phyloP scores from a whole-genome alignment of 2,113 vertebrate genomes.

The Boleophthalmus pectinirostris region DNA sequence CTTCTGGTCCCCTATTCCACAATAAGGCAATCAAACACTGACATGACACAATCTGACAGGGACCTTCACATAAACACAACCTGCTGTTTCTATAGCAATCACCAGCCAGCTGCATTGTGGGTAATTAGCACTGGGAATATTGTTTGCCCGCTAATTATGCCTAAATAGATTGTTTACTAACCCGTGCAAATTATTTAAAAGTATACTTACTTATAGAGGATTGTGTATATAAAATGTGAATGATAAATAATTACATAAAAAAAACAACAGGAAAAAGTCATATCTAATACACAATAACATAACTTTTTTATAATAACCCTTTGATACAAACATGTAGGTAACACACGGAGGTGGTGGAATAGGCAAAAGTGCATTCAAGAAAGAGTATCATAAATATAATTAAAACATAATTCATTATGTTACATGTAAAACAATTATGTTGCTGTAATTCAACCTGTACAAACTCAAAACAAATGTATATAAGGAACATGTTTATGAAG shows the following conservation, averaged over 20 bases:
- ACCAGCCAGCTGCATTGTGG: background rate
- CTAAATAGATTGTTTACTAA: slow-evolving; percentile 15
- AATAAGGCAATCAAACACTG: slow-evolving; percentile 19
- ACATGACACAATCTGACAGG: slow-evolving; percentile 22
- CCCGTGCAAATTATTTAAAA: background rate
- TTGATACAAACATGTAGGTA: too few relatives aligned
- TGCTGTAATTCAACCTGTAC: background rate
- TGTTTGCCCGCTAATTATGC: slow-evolving; percentile 31
- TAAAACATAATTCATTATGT: background rate
- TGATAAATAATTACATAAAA: too few relatives aligned
- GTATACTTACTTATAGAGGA: too few relatives aligned
- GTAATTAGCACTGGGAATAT: slow-evolving; percentile 54
- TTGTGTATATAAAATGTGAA: too few relatives aligned
- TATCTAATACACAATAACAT: too few relatives aligned
- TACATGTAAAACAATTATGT: background rate
- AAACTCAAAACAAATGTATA: background rate
- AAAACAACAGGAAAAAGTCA: too few relatives aligned
- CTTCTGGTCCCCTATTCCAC: slow-evolving; percentile 1
- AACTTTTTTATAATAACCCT: too few relatives aligned
- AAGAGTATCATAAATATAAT: background rate
- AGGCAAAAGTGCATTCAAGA: background rate
- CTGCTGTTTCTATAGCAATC: slow-evolving; percentile 56
- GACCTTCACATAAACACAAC: slow-evolving; percentile 31
- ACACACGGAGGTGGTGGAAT: too few relatives aligned
- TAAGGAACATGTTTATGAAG: background rate